phyloP scores from a whole-genome alignment of 64 coral and sea anemone species.

The Actinia tenebrosa region DNA sequence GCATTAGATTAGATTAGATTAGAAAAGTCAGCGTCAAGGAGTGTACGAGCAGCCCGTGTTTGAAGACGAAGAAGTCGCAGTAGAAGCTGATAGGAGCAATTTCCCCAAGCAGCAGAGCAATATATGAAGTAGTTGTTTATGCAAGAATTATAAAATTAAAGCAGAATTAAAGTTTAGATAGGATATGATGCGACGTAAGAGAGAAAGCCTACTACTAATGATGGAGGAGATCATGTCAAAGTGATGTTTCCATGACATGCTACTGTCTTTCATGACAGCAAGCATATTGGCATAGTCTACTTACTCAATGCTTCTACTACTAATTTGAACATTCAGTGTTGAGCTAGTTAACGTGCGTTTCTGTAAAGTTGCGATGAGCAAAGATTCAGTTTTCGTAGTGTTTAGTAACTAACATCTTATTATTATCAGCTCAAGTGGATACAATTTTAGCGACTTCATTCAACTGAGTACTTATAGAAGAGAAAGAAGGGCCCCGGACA shows the following conservation, averaged over 20 bases:
- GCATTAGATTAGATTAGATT: too few species aligned
- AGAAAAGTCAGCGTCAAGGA: conserved; percentile 25
- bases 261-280: conserved; percentile 24
- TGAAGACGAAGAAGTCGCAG: conserved; percentile 39
- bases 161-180: too few species aligned
- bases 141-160: too few species aligned
- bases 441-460: conserved; percentile 30
- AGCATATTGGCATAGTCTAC: conserved; percentile 28
- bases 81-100: conserved; percentile 9
- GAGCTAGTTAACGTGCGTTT: background rate
- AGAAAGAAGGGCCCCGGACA: conserved; percentile 9
- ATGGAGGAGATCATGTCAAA: background rate
- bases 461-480: conserved; percentile 7
- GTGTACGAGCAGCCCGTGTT: conserved; percentile 30
- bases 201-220: too few species aligned
- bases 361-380: background rate
- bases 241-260: conserved; percentile 21
- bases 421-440: conserved; percentile 28
- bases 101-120: background rate
- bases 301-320: background rate
- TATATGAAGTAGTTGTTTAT: too few species aligned
- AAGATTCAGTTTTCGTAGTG: background rate
- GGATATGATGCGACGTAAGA: too few species aligned
- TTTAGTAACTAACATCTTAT: conserved; percentile 22
- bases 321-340: too few species aligned